Evolutionary conservation across 1,140 invertebrate genomes (phyloP).

Genomic region (Protaetia brevitarsis): DNA sequence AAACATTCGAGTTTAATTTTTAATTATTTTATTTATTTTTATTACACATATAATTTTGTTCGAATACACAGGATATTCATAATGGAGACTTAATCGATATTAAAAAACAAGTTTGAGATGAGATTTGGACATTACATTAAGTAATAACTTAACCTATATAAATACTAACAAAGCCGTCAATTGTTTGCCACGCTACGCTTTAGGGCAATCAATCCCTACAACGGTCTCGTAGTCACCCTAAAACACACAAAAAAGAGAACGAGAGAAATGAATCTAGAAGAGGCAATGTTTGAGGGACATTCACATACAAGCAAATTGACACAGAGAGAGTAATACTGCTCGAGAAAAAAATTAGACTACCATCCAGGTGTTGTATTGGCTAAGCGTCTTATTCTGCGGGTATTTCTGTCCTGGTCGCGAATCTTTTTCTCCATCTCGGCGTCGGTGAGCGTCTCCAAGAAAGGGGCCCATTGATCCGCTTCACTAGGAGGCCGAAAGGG

Average conservation of each 20-base stretch:
- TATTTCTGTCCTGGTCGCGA: constrained; percentile 97
- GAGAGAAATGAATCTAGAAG: too few relatives aligned
- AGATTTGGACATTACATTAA: too few relatives aligned
- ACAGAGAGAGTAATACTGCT: neutral
- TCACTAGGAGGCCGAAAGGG: constrained; percentile 93
- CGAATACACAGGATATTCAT: too few relatives aligned
- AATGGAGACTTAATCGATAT: too few relatives aligned
- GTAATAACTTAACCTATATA: too few relatives aligned
- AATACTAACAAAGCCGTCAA: too few relatives aligned
- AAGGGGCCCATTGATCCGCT: constrained; percentile 97
- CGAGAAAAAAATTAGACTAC: constrained; percentile 41
- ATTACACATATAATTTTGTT: too few relatives aligned
- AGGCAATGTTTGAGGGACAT: too few relatives aligned
- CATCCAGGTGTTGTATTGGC: constrained; percentile 91
- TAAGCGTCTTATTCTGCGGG: constrained; percentile 91
- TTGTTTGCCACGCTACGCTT: too few relatives aligned
- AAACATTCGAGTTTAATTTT: too few relatives aligned
- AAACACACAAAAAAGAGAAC: neutral
- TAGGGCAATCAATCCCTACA: neutral
- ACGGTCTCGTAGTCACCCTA: constrained; percentile 6
- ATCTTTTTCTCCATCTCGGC: constrained; percentile 99
- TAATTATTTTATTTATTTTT: too few relatives aligned
- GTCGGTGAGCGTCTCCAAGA: constrained; percentile 97
- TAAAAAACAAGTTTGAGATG: too few relatives aligned
- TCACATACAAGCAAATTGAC: constrained; percentile 12